phyloP scores from a whole-genome alignment of 2,113 vertebrate species.

The Myotis davidii region DNA sequence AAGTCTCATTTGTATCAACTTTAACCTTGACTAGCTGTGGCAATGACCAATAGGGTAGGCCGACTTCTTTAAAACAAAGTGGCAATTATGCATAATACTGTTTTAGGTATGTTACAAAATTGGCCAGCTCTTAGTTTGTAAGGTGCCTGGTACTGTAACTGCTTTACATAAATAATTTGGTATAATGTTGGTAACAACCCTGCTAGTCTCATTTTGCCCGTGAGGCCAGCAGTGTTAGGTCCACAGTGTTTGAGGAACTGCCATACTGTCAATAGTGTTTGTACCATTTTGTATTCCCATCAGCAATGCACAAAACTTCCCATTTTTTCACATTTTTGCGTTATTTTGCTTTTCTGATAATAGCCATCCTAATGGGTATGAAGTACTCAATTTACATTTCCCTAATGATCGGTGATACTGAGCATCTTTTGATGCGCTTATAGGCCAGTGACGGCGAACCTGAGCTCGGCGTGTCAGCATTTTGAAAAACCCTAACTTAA shows the following conservation, averaged over 20 bases:
- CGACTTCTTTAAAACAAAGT: not conserved
- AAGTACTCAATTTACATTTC: not conserved
- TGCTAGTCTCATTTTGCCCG: not conserved
- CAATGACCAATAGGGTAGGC: not conserved
- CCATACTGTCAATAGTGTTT: not conserved
- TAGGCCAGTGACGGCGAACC: not conserved
- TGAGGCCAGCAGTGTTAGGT: not conserved
- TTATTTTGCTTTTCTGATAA: not conserved
- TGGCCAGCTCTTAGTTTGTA: not conserved
- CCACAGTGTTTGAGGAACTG: slow-evolving; percentile 7
- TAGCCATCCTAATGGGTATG: not conserved
- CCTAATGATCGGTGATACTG: not conserved
- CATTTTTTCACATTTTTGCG: not conserved
- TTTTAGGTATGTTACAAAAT: slow-evolving; percentile 23
- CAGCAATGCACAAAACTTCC: not conserved
- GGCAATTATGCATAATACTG: not conserved
- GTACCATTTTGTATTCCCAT: not conserved
- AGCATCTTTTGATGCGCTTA: not conserved
- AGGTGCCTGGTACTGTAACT: not conserved
- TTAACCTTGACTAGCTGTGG: not conserved
- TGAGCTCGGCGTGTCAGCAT: too few relatives aligned
- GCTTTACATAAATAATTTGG: not conserved
- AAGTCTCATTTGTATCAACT: not conserved
- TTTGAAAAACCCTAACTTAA: too few relatives aligned
- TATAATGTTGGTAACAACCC: not conserved